phyloP scores from a whole-genome alignment of 2,113 vertebrate genomes.

The Cochlearius cochlearius region DNA sequence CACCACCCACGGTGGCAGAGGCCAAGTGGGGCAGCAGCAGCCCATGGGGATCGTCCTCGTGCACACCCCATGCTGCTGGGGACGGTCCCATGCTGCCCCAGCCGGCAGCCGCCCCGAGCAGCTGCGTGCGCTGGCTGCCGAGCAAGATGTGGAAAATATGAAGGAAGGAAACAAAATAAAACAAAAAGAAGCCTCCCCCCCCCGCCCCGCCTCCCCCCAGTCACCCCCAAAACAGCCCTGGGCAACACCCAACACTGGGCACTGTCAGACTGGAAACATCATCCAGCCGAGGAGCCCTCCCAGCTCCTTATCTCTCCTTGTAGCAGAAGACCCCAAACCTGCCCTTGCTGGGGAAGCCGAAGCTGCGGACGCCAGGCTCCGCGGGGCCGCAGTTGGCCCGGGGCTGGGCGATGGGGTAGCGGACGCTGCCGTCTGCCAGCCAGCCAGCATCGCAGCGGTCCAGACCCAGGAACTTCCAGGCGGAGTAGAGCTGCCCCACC shows the following conservation, averaged over 20 bases:
- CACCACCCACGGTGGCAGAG: neutral
- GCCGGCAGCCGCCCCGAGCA: neutral
- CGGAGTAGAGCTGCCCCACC: conserved; percentile 88
- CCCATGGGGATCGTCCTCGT: neutral
- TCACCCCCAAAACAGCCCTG: neutral
- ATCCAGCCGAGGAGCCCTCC: neutral
- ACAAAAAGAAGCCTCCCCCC: neutral
- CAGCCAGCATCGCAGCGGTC: conserved; percentile 89
- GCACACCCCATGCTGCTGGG: neutral
- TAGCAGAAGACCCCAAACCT: conserved; percentile 89
- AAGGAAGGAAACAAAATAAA: conserved; percentile 33
- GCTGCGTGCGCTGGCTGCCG: neutral
- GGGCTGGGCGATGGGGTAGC: conserved; percentile 83
- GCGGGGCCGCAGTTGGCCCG: conserved; percentile 80
- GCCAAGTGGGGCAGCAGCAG: neutral
- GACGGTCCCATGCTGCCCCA: neutral
- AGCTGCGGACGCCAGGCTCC: conserved; percentile 84
- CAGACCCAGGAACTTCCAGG: conserved; percentile 85
- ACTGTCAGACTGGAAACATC: neutral
- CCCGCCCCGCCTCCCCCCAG: neutral
- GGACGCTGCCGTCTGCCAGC: conserved; percentile 88
- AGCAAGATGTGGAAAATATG: neutral
- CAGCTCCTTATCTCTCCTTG: conserved; percentile 45
- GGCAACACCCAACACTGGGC: neutral
- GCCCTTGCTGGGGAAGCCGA: conserved; percentile 80